Base-by-base conservation (phyloP, 2,888 invertebrate genomes). In the Steinernema hermaphroditum region DNA sequence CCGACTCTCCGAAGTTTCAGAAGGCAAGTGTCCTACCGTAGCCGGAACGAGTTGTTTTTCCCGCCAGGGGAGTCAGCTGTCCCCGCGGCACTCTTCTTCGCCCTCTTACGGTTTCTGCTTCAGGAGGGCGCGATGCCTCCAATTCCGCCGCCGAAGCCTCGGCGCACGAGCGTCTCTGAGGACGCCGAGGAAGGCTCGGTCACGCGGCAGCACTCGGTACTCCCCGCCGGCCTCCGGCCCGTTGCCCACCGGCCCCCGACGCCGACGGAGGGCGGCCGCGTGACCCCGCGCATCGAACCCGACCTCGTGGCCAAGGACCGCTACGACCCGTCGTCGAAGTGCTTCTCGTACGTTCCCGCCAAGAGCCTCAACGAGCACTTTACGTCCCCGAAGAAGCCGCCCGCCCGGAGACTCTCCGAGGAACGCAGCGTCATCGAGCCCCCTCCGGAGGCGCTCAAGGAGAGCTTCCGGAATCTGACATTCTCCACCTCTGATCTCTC, bases 151-250 rank as follows among this genome's bases (percentile, higher is more conserved):
- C 89, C 83, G 46, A 83, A 81, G 75, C 82, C 82, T 46, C 74
- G 76, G 43, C 72, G 74, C 9, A 79, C 81, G 69, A 82, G 89
- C 46, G 88, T 88, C 75, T 88, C 89, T 81, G 87, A 88, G 74
- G 88, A 89, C 29, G 29, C 71, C 16, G 34, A 19, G 32, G 74
- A 68, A n/a, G 69, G 50, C 19, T n/a, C 70, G 12, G 50, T 34
- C 14, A 49, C 73, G 9, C 54, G 79, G 24, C 75, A 79, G 49
- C 78, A 71, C 37, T 79, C 81, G 14, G 80, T 80, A 0, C 73
- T 80, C 29, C 80, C 78, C 16, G 72, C 78, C 22, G 70, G 49
- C 12, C 19, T 78, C 62, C 73, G 69, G 6, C 69, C 72, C 1
- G 44, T 71, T 8, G 37, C 43, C 14, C 19, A 71, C 54, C 70